phyloP scores from a whole-genome alignment of 2,888 invertebrate genomes.

The Cantharis rustica region DNA sequence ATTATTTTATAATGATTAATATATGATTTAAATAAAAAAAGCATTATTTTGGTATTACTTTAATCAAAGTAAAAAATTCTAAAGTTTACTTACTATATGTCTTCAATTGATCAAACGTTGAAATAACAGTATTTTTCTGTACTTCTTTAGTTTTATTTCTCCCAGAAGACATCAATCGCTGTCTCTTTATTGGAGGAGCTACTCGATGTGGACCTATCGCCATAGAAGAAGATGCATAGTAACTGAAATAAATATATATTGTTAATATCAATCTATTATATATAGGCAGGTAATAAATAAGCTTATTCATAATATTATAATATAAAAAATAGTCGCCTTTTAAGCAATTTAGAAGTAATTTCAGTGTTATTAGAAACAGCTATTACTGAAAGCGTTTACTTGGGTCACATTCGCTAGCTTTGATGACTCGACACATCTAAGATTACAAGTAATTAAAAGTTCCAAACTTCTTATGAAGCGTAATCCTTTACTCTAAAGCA shows the following conservation, averaged over 20 bases:
- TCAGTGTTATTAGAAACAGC: neutral
- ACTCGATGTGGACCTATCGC: constrained; percentile 60
- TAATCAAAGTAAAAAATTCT: neutral
- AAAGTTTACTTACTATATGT: constrained; percentile 64
- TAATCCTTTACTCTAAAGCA: constrained; percentile 39
- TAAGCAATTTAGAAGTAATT: neutral
- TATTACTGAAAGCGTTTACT: constrained; percentile 10
- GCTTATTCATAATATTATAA: neutral
- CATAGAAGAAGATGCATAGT: constrained; percentile 65
- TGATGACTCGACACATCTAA: constrained; percentile 23
- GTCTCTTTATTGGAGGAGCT: constrained; percentile 66
- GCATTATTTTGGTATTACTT: neutral
- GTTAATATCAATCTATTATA: constrained; percentile 3
- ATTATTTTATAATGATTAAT: too few species aligned
- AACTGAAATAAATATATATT: constrained; percentile 57
- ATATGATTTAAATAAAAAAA: too few species aligned
- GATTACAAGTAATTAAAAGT: constrained; percentile 41
- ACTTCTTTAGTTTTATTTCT: constrained; percentile 55
- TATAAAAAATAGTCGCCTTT: neutral
- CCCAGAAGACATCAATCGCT: constrained; percentile 62
- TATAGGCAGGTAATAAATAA: neutral
- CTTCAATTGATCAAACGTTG: constrained; percentile 65
- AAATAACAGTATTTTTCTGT: constrained; percentile 53
- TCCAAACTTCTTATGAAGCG: constrained; percentile 39
- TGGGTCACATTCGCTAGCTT: constrained; percentile 14